Base-by-base conservation (phyloP, 2,113 vertebrate species). In the Leptodactylus fuscus region DNA sequence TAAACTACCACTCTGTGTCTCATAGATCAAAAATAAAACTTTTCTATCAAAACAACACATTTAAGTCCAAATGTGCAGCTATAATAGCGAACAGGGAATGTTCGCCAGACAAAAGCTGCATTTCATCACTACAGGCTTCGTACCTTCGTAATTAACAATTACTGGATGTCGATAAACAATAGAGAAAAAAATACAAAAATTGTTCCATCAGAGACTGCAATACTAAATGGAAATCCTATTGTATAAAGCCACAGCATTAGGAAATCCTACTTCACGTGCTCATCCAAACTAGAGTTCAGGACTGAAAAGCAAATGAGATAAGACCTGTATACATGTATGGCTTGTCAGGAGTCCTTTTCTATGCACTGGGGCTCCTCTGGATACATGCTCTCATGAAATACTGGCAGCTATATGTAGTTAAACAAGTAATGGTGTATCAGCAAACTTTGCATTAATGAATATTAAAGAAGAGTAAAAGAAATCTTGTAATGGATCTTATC, bases 21-120 rank as follows among this genome's bases (percentile, higher is more conserved):
- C 77, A 62, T 80, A 62, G 32, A 80, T 60, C 77, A 80, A 27
- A n/a, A 80, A 80, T 80, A 62, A 80, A 60, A 80, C 36, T 62
- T 53, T 62, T 60, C 53, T 44, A 78, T 34, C 53, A 58, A 60
- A 78, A 55, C 75, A 78, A 78, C 7, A 53, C 53, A 62, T 80
- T 44, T 15, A 15, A 80, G 22, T 36, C 34, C 32, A 53, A 58
- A 55, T 62, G 22, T 41, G 22, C 27, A 27, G 55, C 55, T 80
- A 62, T 60, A 76, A 49, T 76, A 49, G 27, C 13, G 51, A 51
- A 76, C 10, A 18, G 73, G 27, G 73, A 49, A 49, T 51, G 44
- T 32, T 49, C 46, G 3, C 27, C 73, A 51, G 46, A 76, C 46
- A 51, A 11, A 76, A 46, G 27, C 46, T 76, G 46, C 13, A 32